phyloP scores from a whole-genome alignment of 2,113 vertebrate genomes.

The Cyanoramphus novaezelandiae region DNA sequence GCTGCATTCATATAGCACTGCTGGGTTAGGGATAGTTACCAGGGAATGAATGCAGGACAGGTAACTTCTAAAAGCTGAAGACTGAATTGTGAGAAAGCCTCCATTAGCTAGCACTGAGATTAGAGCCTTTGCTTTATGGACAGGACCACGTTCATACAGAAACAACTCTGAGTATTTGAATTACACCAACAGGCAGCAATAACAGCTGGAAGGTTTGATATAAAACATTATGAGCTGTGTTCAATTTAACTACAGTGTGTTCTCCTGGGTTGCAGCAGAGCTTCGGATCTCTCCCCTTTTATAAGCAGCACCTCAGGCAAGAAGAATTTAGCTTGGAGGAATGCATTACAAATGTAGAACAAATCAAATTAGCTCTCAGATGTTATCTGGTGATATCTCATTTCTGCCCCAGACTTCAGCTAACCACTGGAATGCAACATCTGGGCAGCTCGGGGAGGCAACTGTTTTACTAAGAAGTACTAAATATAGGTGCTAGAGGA shows the following conservation, averaged over 20 bases:
- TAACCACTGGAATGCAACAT: constrained; percentile 35
- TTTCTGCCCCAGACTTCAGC: constrained; percentile 26
- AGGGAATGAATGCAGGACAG: neutral
- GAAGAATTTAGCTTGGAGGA: constrained; percentile 31
- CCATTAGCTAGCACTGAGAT: neutral
- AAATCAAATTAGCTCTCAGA: constrained; percentile 56
- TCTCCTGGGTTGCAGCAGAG: neutral
- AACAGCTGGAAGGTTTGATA: accelerated
- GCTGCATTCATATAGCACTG: neutral
- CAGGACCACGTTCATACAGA: neutral
- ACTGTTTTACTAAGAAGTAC: neutral
- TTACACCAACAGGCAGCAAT: neutral
- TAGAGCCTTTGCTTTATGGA: neutral
- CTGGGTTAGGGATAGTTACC: neutral
- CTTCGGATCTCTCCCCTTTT: neutral
- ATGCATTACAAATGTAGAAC: constrained; percentile 42
- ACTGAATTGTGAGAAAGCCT: neutral
- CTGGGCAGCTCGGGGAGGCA: neutral
- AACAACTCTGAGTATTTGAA: neutral
- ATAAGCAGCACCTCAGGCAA: constrained; percentile 15
- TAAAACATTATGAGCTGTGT: neutral
- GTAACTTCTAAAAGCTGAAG: neutral
- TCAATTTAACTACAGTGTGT: neutral
- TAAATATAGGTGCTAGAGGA: neutral
- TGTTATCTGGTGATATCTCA: constrained; percentile 23